phyloP scores from a whole-genome alignment of 2,888 invertebrate genomes.

The Sycophila texana region DNA sequence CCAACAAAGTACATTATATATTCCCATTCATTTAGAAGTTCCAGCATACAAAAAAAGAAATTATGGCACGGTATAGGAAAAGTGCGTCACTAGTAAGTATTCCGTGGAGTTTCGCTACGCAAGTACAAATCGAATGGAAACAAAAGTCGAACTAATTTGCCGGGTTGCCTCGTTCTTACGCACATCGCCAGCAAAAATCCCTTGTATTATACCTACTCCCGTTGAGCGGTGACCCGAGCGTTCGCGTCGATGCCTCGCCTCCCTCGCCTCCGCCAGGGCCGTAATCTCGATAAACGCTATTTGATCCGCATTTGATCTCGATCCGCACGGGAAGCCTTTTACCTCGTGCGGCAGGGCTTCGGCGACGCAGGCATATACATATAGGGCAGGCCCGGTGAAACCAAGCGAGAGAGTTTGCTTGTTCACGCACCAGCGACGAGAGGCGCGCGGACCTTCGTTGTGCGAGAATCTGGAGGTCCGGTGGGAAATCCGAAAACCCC shows the following conservation, averaged over 20 bases:
- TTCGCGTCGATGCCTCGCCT: background rate
- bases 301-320: constrained; percentile 16
- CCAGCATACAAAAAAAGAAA: too few relatives aligned
- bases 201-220: background rate
- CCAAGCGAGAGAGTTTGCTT: background rate
- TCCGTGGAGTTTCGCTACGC: too few relatives aligned
- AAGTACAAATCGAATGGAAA: too few relatives aligned
- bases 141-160: constrained; percentile 22
- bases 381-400: background rate
- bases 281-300: constrained; percentile 42
- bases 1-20: too few relatives aligned
- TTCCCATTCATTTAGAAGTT: too few relatives aligned
- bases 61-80: too few relatives aligned
- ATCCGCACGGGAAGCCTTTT: constrained; percentile 14
- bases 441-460: background rate
- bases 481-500: constrained; percentile 45
- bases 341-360: background rate
- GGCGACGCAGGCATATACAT: too few relatives aligned
- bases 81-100: too few relatives aligned
- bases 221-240: background rate
- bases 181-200: constrained; percentile 6
- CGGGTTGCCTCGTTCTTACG: constrained; percentile 1
- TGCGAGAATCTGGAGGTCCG: background rate
- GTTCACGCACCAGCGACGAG: background rate
- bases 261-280: background rate